phyloP scores from a whole-genome alignment of 2,113 vertebrate genomes.

The Calypte anna region DNA sequence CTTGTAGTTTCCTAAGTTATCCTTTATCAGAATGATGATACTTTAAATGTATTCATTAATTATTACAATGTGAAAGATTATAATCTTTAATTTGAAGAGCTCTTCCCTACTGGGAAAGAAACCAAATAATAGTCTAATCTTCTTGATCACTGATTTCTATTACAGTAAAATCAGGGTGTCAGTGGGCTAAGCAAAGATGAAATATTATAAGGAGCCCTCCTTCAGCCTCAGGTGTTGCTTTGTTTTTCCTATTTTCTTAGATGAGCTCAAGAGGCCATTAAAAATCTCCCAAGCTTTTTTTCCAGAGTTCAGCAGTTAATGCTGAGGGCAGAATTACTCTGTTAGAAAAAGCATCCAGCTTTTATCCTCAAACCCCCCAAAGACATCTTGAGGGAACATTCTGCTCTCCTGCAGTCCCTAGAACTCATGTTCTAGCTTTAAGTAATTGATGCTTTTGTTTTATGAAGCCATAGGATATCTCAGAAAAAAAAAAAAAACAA shows the following conservation, averaged over 20 bases:
- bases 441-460: not conserved
- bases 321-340: not conserved
- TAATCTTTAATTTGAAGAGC: not conserved
- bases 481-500: not conserved
- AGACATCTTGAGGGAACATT: not conserved
- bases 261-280: not conserved
- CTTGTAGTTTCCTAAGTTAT: not conserved
- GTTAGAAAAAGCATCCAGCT: not conserved
- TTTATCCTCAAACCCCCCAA: not conserved
- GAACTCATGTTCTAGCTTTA: not conserved
- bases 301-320: not conserved
- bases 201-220: not conserved
- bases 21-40: not conserved
- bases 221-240: not conserved
- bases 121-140: not conserved
- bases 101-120: not conserved
- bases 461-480: not conserved
- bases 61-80: not conserved
- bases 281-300: not conserved
- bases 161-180: not conserved
- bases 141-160: not conserved
- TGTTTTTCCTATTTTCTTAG: not conserved
- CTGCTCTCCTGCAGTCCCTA: not conserved
- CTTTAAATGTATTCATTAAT: conserved; percentile 19
- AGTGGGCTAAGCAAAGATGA: not conserved